Evolutionary conservation across 2,113 vertebrate genomes (phyloP), one percentile per base, ranked within the genome.

Genomic region (Melanocharis versteri): DNA sequence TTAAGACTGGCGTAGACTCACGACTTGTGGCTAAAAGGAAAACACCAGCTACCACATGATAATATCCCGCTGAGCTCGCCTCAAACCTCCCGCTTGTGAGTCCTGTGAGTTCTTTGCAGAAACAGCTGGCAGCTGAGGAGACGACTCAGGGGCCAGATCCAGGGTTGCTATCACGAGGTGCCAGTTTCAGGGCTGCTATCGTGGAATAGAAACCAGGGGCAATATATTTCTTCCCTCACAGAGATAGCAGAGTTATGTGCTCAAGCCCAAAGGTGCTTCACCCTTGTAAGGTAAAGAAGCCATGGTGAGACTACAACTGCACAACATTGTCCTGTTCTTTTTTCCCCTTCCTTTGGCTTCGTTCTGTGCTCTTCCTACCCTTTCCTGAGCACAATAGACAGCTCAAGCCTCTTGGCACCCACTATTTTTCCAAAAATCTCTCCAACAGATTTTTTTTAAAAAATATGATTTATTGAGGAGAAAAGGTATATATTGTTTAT

Each of bases 231-330:
- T 62, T 16, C 7, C 1, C 4, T 39, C 35, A 56, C 24, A 54
- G 37, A 33, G 9, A 30, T 0, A 31, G 20, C 0, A 27, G 9
- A 22, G 17, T 24, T 24, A 42, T 0, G 0, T 75, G 64, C 10
- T 71, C 11, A 51, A 37, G 17, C 13, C 48, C 14, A 35, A 57
- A 73, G 19, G 5, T 35, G 8, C 9, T 70, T 81, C 27, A 47
- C 6, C 11, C 16, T 75, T 56, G 3, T 15, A 71, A 78, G 23
- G 7, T 20, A 66, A 64, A 65, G 40, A 48, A 39, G 3, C 15
- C 2, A 0, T 24, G 3, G 4, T 75, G 23, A 87, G 19, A 70
- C 12, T 28, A 26, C 13, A 69, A 50, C 13, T 12, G 11, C 7
- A 61, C 28, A 69, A 2, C 7, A 18, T 4, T 51, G 19, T 28